phyloP scores from a whole-genome alignment of 2,888 invertebrate species.

The Melanotus villosus region DNA sequence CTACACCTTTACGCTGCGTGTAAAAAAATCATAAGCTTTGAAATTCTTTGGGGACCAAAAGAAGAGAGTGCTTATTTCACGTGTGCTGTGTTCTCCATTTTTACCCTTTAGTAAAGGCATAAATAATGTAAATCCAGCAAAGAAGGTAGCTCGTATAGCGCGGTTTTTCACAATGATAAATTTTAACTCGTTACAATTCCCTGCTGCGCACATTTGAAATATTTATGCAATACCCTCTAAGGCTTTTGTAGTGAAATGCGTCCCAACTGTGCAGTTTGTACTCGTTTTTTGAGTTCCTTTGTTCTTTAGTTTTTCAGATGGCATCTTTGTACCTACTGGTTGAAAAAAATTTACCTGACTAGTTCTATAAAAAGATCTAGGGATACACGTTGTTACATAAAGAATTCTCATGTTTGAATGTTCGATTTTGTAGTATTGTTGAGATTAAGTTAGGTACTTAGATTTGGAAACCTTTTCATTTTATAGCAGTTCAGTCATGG shows the following conservation, averaged over 20 bases:
- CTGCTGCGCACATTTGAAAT: slow-evolving; percentile 10
- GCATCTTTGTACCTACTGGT: too few relatives aligned
- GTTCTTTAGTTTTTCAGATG: neutral
- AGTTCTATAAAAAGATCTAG: too few relatives aligned
- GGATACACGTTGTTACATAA: too few relatives aligned
- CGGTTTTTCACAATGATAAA: slow-evolving; percentile 21
- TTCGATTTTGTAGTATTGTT: too few relatives aligned
- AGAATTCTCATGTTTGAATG: too few relatives aligned
- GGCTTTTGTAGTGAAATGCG: slow-evolving; percentile 12
- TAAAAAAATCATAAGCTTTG: too few relatives aligned
- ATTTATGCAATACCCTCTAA: slow-evolving; percentile 14
- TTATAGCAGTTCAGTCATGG: too few relatives aligned
- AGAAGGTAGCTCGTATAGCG: neutral
- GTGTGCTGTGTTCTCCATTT: neutral
- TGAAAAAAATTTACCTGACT: too few relatives aligned
- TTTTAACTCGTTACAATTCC: slow-evolving; percentile 18
- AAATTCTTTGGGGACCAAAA: neutral
- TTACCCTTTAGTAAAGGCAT: neutral
- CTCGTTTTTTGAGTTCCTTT: neutral
- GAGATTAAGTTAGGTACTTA: too few relatives aligned
- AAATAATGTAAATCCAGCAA: slow-evolving; percentile 10
- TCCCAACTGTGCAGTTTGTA: slow-evolving; percentile 8
- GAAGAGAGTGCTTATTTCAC: neutral
- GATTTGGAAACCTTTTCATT: too few relatives aligned
- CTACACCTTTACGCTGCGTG: too few relatives aligned